Evolutionary conservation across 1,140 invertebrate species (phyloP).

Genomic region (Acromyrmex heyeri): DNA sequence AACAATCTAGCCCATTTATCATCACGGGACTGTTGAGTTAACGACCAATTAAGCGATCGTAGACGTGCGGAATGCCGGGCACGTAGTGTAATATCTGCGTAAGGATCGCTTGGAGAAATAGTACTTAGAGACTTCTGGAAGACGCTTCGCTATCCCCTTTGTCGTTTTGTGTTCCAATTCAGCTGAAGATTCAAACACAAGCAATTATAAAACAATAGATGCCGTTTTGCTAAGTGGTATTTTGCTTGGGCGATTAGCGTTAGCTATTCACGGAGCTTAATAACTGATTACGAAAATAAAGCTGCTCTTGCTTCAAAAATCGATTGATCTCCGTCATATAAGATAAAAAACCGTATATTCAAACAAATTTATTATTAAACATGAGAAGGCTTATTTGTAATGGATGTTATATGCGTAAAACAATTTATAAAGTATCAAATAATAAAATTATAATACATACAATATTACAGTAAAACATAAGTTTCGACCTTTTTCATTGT

Average conservation of each 20-base stretch:
- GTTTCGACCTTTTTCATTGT: too few relatives aligned
- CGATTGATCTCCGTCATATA: background rate
- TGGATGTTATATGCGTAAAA: too few relatives aligned
- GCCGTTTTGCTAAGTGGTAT: background rate
- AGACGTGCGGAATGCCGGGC: slow-evolving; percentile 72
- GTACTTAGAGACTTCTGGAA: slow-evolving; percentile 48
- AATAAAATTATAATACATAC: too few relatives aligned
- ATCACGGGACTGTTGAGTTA: slow-evolving; percentile 72
- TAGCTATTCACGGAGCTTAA: background rate
- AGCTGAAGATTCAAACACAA: slow-evolving; percentile 32
- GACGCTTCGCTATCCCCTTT: slow-evolving; percentile 19
- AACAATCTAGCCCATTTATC: slow-evolving; percentile 75
- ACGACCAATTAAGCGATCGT: slow-evolving; percentile 81
- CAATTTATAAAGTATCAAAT: too few relatives aligned
- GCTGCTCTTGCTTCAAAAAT: background rate
- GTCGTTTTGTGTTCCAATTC: slow-evolving; percentile 53
- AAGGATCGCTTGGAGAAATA: slow-evolving; percentile 62
- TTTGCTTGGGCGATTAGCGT: background rate
- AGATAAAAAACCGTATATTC: background rate
- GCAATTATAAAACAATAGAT: slow-evolving; percentile 54
- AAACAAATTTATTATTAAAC: background rate
- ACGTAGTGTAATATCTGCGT: slow-evolving; percentile 75
- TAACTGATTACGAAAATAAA: background rate
- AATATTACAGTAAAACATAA: too few relatives aligned
- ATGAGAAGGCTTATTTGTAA: too few relatives aligned